Percentiles rank a stretch among this genome's conserved stretches.
Conservation (phyloP, 2,797 vertebrate genomes). For the Cuniculus paca region DNA sequence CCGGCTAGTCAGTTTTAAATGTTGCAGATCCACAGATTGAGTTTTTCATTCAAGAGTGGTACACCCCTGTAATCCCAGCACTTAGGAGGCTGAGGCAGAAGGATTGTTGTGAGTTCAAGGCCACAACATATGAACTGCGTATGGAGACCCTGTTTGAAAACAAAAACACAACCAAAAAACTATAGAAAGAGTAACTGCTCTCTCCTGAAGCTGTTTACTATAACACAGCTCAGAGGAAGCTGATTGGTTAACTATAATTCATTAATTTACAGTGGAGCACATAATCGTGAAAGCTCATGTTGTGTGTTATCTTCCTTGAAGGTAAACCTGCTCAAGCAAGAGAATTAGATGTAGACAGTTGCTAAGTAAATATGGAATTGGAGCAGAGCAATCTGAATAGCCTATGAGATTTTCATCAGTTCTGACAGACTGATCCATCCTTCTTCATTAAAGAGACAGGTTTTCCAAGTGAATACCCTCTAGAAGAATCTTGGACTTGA, state of each 20-base stretch:
- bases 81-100: too few species aligned
- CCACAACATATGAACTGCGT: too few species aligned
- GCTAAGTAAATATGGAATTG: constrained; percentile 67
- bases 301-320: constrained; percentile 66
- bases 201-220: not conserved
- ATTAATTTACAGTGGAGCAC: constrained; percentile 52
- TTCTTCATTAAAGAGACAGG: constrained; percentile 58
- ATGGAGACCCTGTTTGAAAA: too few species aligned
- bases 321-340: constrained; percentile 51
- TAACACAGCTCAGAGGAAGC: constrained; percentile 1
- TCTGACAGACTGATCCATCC: constrained; percentile 49
- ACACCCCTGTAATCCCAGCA: too few species aligned
- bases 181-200: not conserved
- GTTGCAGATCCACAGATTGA: not conserved
- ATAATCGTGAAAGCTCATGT: constrained; percentile 28
- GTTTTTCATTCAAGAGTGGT: not conserved
- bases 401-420: constrained; percentile 65
- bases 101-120: too few species aligned
- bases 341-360: constrained; percentile 68
- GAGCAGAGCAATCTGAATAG: constrained; percentile 62
- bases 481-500: constrained; percentile 40
- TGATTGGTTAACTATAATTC: constrained; percentile 34
- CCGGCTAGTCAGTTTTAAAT: not conserved
- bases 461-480: constrained; percentile 31
- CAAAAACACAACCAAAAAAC: too few species aligned